Base-by-base conservation (phyloP, 2,113 vertebrate species). In the Heptranchias perlo region DNA sequence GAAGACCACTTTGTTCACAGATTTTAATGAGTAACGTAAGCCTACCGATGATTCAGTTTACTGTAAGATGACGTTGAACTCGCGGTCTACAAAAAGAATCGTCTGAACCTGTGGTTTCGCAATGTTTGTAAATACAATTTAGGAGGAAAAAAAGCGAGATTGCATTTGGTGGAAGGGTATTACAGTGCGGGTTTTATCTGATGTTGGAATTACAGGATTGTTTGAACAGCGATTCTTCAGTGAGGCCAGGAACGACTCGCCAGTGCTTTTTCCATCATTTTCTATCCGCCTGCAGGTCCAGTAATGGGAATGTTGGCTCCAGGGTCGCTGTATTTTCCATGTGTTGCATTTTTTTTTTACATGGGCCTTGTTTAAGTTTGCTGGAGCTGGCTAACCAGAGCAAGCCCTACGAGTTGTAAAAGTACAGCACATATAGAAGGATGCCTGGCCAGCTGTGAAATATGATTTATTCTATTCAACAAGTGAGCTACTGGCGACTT, bases 401-500 rank as follows among this genome's bases (percentile, higher is more conserved):
- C 39, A n/a, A 95, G 65, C 11, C 44, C 44, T 35, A 6, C 14
- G 65, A 35, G 61, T 69, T 95, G 47, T 52, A 62, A 31, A 95
- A 47, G 64, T 52, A 49, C 28, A 69, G 65, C 14, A 2, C 64
- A 49, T 58, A 16, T 67, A 49, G 64, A 95, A 69, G 44, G 92
- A 94, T 64, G 91, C 58, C 62, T 94, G n/a, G 62, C 61, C 91
- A n/a, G 61, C 58, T 93, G 54, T 61, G 93, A 94, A 94, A 65
- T 94, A 3, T 94, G 23, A 94, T 94, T 49, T 94, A 49, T 95
- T 25, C 94, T 47, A 67, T 69, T 95, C 94, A 95, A 95, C 94
- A 69, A 73, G 94, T 95, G 94, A 73, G 52, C 28, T 95, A 65
- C 94, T 25, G 25, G 11, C 39, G 39, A 69, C 64, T 44, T 65